Evolutionary conservation across 2,113 vertebrate species (phyloP).

Genomic region (Scortum barcoo): DNA sequence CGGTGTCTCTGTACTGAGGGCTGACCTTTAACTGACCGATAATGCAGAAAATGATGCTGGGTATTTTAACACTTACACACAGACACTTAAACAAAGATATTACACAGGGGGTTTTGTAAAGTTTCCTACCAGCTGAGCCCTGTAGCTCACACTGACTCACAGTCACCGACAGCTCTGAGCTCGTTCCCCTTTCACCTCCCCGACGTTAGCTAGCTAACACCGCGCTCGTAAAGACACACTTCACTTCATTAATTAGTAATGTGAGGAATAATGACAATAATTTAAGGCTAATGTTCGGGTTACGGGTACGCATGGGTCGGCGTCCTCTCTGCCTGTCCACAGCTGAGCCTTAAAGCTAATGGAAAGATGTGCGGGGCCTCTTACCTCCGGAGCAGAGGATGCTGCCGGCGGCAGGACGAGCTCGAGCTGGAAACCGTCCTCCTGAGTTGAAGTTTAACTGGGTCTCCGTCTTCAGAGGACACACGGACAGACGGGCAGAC

Average conservation of each 20-base stretch:
- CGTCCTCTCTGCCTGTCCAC: no score
- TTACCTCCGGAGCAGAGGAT: constrained; percentile 55
- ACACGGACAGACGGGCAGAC: no score
- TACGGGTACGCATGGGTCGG: no score
- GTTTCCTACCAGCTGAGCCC: no score
- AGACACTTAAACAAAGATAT: not conserved
- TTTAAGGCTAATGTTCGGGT: not conserved
- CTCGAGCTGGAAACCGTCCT: not conserved
- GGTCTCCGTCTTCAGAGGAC: not conserved
- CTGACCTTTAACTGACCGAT: not conserved
- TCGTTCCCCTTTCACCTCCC: not conserved
- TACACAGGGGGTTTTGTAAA: not conserved
- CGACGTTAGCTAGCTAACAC: constrained; percentile 13
- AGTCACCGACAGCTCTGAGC: no score
- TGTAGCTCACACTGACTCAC: no score
- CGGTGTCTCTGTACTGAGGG: not conserved
- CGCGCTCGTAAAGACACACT: not conserved
- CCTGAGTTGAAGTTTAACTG: constrained; percentile 55
- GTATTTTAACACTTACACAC: no score
- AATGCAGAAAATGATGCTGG: not conserved
- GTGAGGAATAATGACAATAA: not conserved
- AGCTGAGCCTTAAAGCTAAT: constrained; percentile 21
- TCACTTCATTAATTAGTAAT: not conserved
- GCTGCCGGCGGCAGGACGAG: not conserved
- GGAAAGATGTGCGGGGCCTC: not conserved